Evolutionary conservation across 2,113 vertebrate genomes (phyloP).

Genomic region (Shinisaurus crocodilurus): DNA sequence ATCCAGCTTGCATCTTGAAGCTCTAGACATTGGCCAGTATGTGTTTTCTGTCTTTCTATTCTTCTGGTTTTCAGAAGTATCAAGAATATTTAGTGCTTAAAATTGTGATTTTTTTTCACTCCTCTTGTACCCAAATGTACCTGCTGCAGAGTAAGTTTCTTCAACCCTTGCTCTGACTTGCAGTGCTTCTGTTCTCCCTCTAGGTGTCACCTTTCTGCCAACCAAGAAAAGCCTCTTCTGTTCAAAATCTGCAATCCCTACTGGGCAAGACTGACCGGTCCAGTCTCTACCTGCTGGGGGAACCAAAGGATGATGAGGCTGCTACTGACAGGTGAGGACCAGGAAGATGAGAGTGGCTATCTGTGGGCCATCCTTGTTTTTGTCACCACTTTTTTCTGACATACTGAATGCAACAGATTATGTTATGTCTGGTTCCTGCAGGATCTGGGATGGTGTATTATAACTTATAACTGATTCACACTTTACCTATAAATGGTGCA

Average conservation of each 20-base stretch:
- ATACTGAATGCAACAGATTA: background rate
- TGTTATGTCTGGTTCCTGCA: background rate
- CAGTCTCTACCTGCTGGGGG: constrained; percentile 81
- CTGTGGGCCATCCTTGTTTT: background rate
- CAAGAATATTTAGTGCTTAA: background rate
- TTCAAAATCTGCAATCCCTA: constrained; percentile 84
- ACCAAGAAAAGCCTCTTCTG: constrained; percentile 84
- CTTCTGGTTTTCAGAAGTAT: background rate
- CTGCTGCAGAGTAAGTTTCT: background rate
- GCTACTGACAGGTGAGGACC: constrained; percentile 78
- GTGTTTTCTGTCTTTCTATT: background rate
- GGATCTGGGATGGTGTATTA: background rate
- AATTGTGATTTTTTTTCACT: background rate
- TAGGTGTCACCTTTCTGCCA: constrained; percentile 90
- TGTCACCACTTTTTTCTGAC: background rate
- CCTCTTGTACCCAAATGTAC: background rate
- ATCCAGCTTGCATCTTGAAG: background rate
- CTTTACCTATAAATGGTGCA: background rate
- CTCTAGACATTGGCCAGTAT: background rate
- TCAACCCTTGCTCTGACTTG: constrained; percentile 47
- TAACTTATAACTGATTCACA: background rate
- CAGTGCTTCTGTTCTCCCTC: constrained; percentile 67
- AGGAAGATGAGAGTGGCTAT: background rate
- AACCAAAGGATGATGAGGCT: constrained; percentile 66
- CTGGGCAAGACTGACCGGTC: constrained; percentile 84